Percentiles rank a stretch among this genome's conserved stretches.
Evolutionary conservation across 2,797 vertebrate genomes (phyloP).

Genomic region (Spinibarbus caldwelli): DNA sequence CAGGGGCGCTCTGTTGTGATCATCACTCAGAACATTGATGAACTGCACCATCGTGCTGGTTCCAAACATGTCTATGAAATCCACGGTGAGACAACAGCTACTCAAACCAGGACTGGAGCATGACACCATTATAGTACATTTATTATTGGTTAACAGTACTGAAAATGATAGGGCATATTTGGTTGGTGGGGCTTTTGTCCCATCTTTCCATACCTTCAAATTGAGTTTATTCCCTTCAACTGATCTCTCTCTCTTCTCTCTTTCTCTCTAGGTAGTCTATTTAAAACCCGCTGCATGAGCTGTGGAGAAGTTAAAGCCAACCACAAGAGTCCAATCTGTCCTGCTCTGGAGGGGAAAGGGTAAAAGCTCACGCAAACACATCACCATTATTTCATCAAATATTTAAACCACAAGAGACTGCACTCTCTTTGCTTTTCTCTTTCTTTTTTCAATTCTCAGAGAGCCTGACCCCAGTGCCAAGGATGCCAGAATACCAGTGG

Average conservation of each 20-base stretch:
- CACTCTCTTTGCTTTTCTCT: neutral
- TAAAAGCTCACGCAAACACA: conserved; percentile 68
- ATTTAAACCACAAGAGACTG: conserved; percentile 31
- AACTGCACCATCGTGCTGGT: conserved; percentile 91
- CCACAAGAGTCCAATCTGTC: conserved; percentile 90
- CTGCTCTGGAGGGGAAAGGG: conserved; percentile 90
- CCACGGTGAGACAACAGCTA: conserved; percentile 87
- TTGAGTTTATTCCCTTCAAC: neutral
- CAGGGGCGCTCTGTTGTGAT: conserved; percentile 87
- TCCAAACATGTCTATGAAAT: conserved; percentile 89
- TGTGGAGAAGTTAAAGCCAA: conserved; percentile 86
- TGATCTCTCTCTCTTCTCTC: neutral
- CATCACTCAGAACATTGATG: conserved; percentile 95
- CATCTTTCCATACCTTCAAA: neutral
- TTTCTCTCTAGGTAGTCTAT: conserved; percentile 86
- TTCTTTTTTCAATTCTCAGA: conserved; percentile 69
- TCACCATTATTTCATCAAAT: neutral
- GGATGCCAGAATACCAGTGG: conserved; percentile 84
- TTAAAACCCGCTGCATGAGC: conserved; percentile 91
- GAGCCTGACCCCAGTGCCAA: conserved; percentile 84
- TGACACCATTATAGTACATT: neutral
- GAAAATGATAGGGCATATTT: neutral
- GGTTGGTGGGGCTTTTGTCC: neutral
- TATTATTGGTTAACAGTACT: neutral
- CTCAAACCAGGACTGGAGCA: too few relatives aligned